These are phyloP conservation scores for Sarcoramphus papa DNA, from an alignment of 2,797 vertebrate species.

Conservation along the genomic window DNA sequence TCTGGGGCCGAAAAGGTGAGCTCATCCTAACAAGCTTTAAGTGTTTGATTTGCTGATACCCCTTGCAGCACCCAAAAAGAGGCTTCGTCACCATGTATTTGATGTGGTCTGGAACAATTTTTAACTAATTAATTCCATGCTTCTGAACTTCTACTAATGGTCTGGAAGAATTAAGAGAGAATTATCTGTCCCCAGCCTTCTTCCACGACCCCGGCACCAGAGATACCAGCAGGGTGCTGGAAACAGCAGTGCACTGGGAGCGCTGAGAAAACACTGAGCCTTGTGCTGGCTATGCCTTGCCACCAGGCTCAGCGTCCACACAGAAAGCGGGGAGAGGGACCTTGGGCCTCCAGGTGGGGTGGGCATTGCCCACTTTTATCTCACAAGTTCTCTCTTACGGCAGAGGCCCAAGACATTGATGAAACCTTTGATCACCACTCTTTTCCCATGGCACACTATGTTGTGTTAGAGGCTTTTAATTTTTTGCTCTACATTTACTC, in stretches of 20 bases:
- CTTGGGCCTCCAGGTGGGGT: background rate
- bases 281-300: background rate
- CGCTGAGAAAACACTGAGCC: background rate
- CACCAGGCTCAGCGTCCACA: accelerated
- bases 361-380: background rate
- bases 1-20: background rate
- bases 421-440: background rate
- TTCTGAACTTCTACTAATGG: background rate
- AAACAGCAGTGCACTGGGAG: background rate
- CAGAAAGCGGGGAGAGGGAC: background rate
- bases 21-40: background rate
- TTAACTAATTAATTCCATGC: background rate
- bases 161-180: background rate
- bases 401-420: background rate
- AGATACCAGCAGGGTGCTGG: background rate
- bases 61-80: background rate
- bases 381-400: background rate
- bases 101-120: background rate
- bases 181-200: background rate
- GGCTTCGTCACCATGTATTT: background rate
- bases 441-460: background rate
- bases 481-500: background rate
- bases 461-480: background rate
- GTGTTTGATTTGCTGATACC: background rate
- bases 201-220: accelerated